Evolutionary conservation across 2,797 vertebrate genomes (phyloP), one percentile per base, ranked within the genome.

Genomic region (Hypotaenidia okinawae): DNA sequence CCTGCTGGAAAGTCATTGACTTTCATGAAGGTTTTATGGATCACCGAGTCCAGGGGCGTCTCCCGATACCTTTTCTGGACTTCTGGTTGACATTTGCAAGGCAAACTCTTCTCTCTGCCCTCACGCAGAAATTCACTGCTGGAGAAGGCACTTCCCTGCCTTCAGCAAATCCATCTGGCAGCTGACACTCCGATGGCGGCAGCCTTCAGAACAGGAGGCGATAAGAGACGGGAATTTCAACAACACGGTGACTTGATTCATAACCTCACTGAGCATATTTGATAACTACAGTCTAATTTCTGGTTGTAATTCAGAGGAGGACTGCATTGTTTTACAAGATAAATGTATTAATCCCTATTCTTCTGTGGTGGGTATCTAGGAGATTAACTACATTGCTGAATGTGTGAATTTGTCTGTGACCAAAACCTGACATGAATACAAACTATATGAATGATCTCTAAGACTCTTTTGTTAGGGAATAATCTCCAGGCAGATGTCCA

Each of bases 241-340:
- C 94, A 92, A 94, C 39, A 61, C n/a, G 25, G 68, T 67, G 83
- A 96, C 96, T 97, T 96, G 96, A 98, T 96, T 95, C 97, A 87
- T 95, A 94, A 96, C 96, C 95, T 97, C 93, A 61, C 93, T 95
- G 97, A 97, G 92, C 95, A 90, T 96, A 96, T 94, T 96, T 90
- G 96, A 97, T 96, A 97, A 97, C 93, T 96, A 90, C 55, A 95
- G 96, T 92, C 91, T 96, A 95, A 97, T 97, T 97, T 97, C 90
- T 95, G 89, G 90, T 95, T 97, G 96, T 96, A 97, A 97, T 97
- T 96, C 97, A 96, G 94, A 95, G 79, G 77, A 92, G 81, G 68
- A 75, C 92, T 94, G 96, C 93, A 96, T 97, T 97, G 97, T 97
- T 97, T 97, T 97, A 96, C 67, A 91, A 97, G 97, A 97, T 97